Evolutionary conservation across 1,140 invertebrate genomes (phyloP).

Genomic region (Cyphomyrmex costatus): DNA sequence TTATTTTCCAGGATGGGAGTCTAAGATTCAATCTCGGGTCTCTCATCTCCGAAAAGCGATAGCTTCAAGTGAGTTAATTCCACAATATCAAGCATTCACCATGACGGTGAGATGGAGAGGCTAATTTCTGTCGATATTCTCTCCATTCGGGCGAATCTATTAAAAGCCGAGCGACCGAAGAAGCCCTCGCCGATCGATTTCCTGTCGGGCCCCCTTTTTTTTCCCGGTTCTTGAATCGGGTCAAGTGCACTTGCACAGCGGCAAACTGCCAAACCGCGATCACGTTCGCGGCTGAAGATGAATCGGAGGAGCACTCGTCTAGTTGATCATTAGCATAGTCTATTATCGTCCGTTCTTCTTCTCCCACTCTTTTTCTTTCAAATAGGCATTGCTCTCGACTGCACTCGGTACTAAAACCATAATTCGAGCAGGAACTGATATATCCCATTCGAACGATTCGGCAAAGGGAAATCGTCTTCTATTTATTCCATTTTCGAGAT

Average conservation of each 20-base stretch:
- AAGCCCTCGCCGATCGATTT: slow-evolving; percentile 40
- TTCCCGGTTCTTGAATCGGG: slow-evolving; percentile 30
- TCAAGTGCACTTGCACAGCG: slow-evolving; percentile 53
- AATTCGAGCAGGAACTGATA: slow-evolving; percentile 69
- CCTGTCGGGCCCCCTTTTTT: slow-evolving; percentile 24
- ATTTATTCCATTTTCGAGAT: slow-evolving; percentile 65
- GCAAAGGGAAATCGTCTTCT: slow-evolving; percentile 42
- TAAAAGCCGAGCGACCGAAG: slow-evolving; percentile 38
- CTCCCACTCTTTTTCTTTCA: background rate
- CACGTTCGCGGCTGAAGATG: slow-evolving; percentile 37
- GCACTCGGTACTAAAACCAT: slow-evolving; percentile 49
- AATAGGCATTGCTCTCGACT: slow-evolving; percentile 38
- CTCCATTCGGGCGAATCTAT: slow-evolving; percentile 30
- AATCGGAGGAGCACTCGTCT: slow-evolving; percentile 43
- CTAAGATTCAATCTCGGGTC: slow-evolving; percentile 39
- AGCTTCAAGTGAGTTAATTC: slow-evolving; percentile 35
- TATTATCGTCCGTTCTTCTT: slow-evolving; percentile 23
- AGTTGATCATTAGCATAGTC: slow-evolving; percentile 53
- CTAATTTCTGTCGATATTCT: slow-evolving; percentile 61
- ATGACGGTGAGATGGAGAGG: slow-evolving; percentile 18
- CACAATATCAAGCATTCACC: slow-evolving; percentile 48
- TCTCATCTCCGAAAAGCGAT: slow-evolving; percentile 31
- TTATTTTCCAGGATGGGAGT: background rate
- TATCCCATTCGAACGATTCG: slow-evolving; percentile 57
- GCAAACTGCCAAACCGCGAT: slow-evolving; percentile 65